A percentile compares a stretch with the other conserved stretches of the same genome.
Evolutionary conservation across 23 tunicate species (phyloP).

Genomic region (Trididemnum nubilum): DNA sequence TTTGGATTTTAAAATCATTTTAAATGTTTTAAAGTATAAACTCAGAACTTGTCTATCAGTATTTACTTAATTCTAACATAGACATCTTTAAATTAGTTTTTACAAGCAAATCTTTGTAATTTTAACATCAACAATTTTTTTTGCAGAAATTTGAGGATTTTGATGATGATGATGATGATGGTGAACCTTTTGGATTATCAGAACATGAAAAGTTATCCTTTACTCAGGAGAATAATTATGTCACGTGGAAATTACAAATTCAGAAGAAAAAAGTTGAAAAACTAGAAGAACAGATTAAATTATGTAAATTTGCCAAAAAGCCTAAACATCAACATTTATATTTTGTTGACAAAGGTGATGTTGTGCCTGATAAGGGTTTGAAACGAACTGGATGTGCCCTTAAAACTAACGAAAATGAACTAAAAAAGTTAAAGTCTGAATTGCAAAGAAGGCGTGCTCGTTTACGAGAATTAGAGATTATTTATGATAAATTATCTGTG

Average conservation of each 20-base stretch:
- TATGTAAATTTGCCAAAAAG: constrained; percentile 1
- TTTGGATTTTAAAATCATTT: too few relatives aligned
- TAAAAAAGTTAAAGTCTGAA: constrained; percentile 36
- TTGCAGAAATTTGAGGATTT: not conserved
- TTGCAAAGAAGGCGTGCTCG: constrained; percentile 39
- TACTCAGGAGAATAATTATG: constrained; percentile 63
- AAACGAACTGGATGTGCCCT: not conserved
- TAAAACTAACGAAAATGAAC: not conserved
- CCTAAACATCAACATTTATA: constrained; percentile 25
- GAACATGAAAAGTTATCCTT: constrained; percentile 44
- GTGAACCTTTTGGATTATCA: constrained; percentile 42
- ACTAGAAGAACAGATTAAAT: constrained; percentile 21
- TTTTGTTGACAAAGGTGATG: constrained; percentile 48
- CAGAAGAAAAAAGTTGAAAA: constrained; percentile 48
- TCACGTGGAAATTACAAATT: constrained; percentile 51
- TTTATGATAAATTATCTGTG: constrained; percentile 46
- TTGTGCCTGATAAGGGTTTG: not conserved
- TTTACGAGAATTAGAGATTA: constrained; percentile 37
- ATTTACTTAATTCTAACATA: too few relatives aligned
- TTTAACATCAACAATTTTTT: not conserved
- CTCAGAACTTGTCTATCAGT: too few relatives aligned
- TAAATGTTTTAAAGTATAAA: too few relatives aligned
- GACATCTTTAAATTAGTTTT: too few relatives aligned
- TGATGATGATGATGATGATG: constrained; percentile 26
- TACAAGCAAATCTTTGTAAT: too few relatives aligned